Conservation (phyloP, 2,888 invertebrate genomes). For the Gymnosoma rotundatum region DNA sequence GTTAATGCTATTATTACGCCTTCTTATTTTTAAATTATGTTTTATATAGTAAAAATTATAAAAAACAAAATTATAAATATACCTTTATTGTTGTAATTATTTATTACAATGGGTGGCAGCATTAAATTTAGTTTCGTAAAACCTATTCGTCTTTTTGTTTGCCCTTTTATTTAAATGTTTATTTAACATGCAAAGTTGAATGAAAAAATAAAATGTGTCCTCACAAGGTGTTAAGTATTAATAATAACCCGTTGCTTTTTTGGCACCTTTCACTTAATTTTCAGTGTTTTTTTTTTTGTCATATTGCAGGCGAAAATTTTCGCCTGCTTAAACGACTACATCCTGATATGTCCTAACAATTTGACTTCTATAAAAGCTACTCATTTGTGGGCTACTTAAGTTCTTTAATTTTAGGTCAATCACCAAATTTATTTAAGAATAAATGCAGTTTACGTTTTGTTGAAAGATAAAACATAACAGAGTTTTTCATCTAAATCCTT, state of each 20-base stretch:
- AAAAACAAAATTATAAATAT: too few relatives aligned
- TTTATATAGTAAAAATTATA: too few relatives aligned
- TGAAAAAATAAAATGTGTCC: background rate
- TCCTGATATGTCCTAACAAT: too few relatives aligned
- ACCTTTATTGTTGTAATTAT: background rate
- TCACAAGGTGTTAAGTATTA: slow-evolving; percentile 13
- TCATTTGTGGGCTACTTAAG: too few relatives aligned
- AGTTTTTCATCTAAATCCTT: too few relatives aligned
- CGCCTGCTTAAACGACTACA: background rate
- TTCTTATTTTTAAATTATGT: too few relatives aligned
- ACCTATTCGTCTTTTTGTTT: background rate
- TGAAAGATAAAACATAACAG: too few relatives aligned
- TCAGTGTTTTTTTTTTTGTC: background rate
- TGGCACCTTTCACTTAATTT: slow-evolving; percentile 17
- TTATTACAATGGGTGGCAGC: slow-evolving; percentile 12
- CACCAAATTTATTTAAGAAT: too few relatives aligned
- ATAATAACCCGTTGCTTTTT: slow-evolving; percentile 11
- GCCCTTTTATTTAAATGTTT: slow-evolving; percentile 22
- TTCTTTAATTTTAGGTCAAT: too few relatives aligned
- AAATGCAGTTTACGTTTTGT: too few relatives aligned
- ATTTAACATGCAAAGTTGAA: slow-evolving; percentile 42
- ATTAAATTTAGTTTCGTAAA: slow-evolving; percentile 17
- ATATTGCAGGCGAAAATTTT: background rate
- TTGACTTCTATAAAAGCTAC: too few relatives aligned
- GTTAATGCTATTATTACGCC: too few relatives aligned